phyloP scores from a whole-genome alignment of 2,797 vertebrate species.

The Salmo trutta region DNA sequence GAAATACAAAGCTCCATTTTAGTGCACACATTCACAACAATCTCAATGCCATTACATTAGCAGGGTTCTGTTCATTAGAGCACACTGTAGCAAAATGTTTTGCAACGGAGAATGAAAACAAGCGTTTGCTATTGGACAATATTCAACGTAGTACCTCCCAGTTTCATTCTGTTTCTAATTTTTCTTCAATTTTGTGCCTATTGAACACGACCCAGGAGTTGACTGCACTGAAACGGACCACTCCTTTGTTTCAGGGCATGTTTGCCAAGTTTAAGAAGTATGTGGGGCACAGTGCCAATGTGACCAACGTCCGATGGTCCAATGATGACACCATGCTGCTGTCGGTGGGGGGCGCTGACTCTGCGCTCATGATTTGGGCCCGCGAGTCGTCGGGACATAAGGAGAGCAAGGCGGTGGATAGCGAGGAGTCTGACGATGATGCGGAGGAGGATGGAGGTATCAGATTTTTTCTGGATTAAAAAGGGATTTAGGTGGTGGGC shows the following conservation, averaged over 20 bases:
- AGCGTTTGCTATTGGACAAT: too few species aligned
- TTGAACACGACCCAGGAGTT: too few species aligned
- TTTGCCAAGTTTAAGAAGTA: constrained; percentile 94
- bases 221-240: too few species aligned
- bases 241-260: constrained; percentile 77
- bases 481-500: too few species aligned
- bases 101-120: background rate
- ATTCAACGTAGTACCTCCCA: too few species aligned
- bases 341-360: constrained; percentile 92
- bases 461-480: too few species aligned
- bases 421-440: constrained; percentile 93
- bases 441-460: constrained; percentile 93
- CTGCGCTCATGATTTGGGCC: constrained; percentile 94
- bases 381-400: constrained; percentile 86
- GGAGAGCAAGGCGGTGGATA: constrained; percentile 91
- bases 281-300: constrained; percentile 92
- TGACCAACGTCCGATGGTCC: constrained; percentile 92
- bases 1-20: background rate
- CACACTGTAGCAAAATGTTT: background rate
- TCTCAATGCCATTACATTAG: background rate
- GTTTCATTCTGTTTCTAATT: too few species aligned
- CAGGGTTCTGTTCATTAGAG: background rate
- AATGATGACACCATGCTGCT: constrained; percentile 89
- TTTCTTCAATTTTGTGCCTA: too few species aligned
- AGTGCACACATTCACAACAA: background rate